Evolutionary conservation across 2,797 vertebrate genomes (phyloP), one percentile per base, ranked within the genome.

Genomic region (Potorous gilbertii): DNA sequence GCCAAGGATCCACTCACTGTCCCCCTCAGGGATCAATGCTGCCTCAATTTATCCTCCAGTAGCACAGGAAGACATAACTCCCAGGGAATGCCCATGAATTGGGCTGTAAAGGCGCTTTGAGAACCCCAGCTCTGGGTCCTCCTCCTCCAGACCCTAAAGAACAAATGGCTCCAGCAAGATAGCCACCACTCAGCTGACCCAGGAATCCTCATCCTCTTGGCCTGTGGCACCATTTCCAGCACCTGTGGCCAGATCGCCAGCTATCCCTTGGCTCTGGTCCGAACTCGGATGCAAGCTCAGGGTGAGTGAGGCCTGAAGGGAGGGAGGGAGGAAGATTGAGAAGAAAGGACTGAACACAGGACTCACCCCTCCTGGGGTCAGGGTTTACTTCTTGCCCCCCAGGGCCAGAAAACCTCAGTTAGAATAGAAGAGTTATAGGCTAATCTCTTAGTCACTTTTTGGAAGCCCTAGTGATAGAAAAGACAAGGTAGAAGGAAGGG

Each of bases 251-350:
- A 98, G 97, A 98, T 98, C 10, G 98, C 98, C 97, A 98, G 98
- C 91, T 98, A 98, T 59, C 98, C 98, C 0, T 96, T 98, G 90
- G 98, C 98, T 28, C 96, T 98, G 97, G 98, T 98, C 54, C 98
- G 98, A 91, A 98, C 98, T 54, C 98, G 98, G 46, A 98, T 98
- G 98, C 98, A 98, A 97, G 98, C 98, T 14, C 98, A 98, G 98
- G 98, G 98, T 98, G 96, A 98, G 98, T 98, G 97, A 98, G 97
- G 87, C 92, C 93, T 34, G 89, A 46, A 81, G 66, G 95, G 54
- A 0, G 16, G 81, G 55, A 31, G 66, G 66, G n/a, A 34, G 90
- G 59, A 46, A 11, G 54, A 11, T 66, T 90, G 31, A 40, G 52
- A 55, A 59, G 55, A 90, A 74, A n/a, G 81, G 52, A 91, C 74